A percentile compares a stretch with the other conserved stretches of the same genome.
Evolutionary conservation across 2,113 vertebrate genomes (phyloP).

Genomic region (Piaya cayana): DNA sequence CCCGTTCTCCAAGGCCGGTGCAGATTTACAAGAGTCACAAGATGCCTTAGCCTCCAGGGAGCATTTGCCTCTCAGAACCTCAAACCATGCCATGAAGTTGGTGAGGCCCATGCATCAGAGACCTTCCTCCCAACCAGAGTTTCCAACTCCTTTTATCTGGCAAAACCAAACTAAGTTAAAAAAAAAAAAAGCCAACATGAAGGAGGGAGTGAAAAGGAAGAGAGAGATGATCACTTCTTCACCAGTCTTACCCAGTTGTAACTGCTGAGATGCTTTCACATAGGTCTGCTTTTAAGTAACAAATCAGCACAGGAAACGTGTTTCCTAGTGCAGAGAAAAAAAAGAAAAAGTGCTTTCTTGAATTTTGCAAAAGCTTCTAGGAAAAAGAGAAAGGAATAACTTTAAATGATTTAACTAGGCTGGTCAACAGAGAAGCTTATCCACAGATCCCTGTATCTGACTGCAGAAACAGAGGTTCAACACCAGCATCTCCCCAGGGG

Average conservation of each 20-base stretch:
- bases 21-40: not conserved
- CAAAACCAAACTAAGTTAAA: not conserved
- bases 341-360: not conserved
- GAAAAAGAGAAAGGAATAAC: not conserved
- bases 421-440: not conserved
- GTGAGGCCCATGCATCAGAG: not conserved
- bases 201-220: not conserved
- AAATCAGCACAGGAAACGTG: not conserved
- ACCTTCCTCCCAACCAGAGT: not conserved
- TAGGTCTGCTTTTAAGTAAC: not conserved
- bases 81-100: not conserved
- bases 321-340: not conserved
- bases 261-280: not conserved
- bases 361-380: not conserved
- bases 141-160: not conserved
- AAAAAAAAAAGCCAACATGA: rapidly evolving
- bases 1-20: not conserved
- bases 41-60: not conserved
- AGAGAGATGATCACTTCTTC: too few species aligned
- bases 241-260: not conserved
- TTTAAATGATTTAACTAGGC: not conserved
- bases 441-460: not conserved
- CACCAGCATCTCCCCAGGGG: not conserved
- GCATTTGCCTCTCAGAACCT: not conserved
- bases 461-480: not conserved